phyloP scores from a whole-genome alignment of 2,113 vertebrate species.

The Vidua chalybeata region DNA sequence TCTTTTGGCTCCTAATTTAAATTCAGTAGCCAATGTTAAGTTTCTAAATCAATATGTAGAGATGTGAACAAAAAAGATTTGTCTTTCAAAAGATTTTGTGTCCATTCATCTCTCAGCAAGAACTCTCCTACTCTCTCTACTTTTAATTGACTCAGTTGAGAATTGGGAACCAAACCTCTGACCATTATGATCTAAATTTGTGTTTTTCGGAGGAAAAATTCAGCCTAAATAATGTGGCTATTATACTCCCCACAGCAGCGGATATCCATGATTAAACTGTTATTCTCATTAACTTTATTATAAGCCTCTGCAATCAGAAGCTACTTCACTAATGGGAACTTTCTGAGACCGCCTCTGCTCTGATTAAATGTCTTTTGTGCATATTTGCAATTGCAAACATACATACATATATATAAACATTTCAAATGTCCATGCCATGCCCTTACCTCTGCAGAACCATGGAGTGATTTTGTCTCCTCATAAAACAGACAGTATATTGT shows the following conservation, averaged over 20 bases:
- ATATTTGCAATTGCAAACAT: not conserved
- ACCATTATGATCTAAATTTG: slow-evolving; percentile 23
- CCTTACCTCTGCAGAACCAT: not conserved
- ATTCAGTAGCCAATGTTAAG: slow-evolving; percentile 37
- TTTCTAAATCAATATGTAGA: slow-evolving; percentile 48
- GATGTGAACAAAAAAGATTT: slow-evolving; percentile 1
- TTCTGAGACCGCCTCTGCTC: not conserved
- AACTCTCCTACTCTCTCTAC: slow-evolving; percentile 1
- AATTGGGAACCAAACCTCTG: slow-evolving; percentile 37
- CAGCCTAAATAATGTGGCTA: slow-evolving; percentile 1
- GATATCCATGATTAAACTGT: slow-evolving; percentile 36
- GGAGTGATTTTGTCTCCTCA: not conserved
- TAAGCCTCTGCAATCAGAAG: slow-evolving; percentile 23
- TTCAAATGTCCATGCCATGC: not conserved
- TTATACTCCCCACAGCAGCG: not conserved
- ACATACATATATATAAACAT: not conserved
- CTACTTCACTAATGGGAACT: not conserved
- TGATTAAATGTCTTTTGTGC: not conserved
- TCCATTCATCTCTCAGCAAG: slow-evolving; percentile 32
- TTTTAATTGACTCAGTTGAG: slow-evolving; percentile 60
- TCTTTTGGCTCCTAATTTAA: slow-evolving; percentile 52
- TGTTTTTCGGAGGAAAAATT: slow-evolving; percentile 33
- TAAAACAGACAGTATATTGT: not conserved
- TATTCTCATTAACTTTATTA: slow-evolving; percentile 36
- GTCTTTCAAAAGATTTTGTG: slow-evolving; percentile 25